Conservation (phyloP, 2,888 invertebrate species). For the Hydrotaea diabolus region DNA sequence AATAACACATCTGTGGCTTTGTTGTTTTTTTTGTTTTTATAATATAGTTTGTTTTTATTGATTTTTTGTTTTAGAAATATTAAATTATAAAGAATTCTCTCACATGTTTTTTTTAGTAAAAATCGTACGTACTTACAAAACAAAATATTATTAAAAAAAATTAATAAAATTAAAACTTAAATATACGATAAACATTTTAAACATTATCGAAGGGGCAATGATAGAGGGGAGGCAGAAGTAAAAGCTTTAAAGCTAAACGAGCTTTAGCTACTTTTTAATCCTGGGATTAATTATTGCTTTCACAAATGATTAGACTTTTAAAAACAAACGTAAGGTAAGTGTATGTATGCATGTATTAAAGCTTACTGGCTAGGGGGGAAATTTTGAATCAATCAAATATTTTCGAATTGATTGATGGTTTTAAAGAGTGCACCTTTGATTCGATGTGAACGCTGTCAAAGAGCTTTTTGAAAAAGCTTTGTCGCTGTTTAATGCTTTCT, state of each 20-base stretch:
- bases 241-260: slow-evolving; percentile 53
- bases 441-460: not conserved
- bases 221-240: not conserved
- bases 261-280: slow-evolving; percentile 42
- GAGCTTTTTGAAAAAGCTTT: slow-evolving; percentile 54
- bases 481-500: slow-evolving; percentile 2
- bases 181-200: slow-evolving; percentile 25
- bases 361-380: slow-evolving; percentile 46
- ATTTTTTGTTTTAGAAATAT: slow-evolving; percentile 48
- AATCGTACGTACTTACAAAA: slow-evolving; percentile 53
- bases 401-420: not conserved
- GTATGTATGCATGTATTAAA: slow-evolving; percentile 26
- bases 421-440: slow-evolving; percentile 58
- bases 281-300: slow-evolving; percentile 33
- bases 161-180: slow-evolving; percentile 36
- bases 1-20: not conserved
- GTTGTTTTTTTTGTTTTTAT: slow-evolving; percentile 39
- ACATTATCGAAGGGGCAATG: slow-evolving; percentile 18
- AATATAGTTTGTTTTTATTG: slow-evolving; percentile 47
- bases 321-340: not conserved
- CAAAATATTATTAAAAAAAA: slow-evolving; percentile 45
- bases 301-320: slow-evolving; percentile 57
- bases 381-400: slow-evolving; percentile 6
- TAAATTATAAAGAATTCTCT: slow-evolving; percentile 47
- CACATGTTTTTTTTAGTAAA: slow-evolving; percentile 21